Evolutionary conservation across 1,140 invertebrate species (phyloP).

Genomic region (Myzus persicae): DNA sequence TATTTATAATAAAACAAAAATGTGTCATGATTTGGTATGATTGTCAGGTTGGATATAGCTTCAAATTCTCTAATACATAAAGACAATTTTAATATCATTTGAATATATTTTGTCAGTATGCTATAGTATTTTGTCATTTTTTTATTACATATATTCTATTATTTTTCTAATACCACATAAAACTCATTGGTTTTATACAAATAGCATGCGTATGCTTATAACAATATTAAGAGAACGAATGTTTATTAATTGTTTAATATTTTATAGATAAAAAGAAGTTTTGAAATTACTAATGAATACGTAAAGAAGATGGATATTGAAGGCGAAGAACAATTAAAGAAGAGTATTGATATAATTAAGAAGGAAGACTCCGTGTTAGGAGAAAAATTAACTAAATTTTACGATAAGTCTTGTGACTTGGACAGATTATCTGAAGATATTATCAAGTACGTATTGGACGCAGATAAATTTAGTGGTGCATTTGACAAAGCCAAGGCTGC

Average conservation of each 20-base stretch:
- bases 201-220: no score
- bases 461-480: neutral
- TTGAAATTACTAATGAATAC: neutral
- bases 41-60: neutral
- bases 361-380: constrained; percentile 28
- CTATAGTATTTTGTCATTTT: neutral
- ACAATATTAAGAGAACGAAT: neutral
- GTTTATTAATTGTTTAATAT: neutral
- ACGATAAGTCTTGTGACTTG: neutral
- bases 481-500: neutral
- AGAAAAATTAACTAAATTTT: constrained; percentile 32
- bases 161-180: no score
- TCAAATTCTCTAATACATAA: neutral
- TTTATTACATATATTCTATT: neutral
- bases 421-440: constrained; percentile 45
- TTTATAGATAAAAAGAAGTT: neutral
- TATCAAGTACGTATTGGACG: constrained; percentile 25
- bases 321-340: neutral
- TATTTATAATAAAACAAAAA: no score
- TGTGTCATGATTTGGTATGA: neutral
- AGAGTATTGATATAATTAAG: constrained; percentile 10
- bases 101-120: neutral
- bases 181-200: no score
- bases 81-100: neutral
- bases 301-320: neutral